These are phyloP conservation scores for Catagonus wagneri DNA, from an alignment of 2,113 vertebrate genomes.

Conservation along the genomic window DNA sequence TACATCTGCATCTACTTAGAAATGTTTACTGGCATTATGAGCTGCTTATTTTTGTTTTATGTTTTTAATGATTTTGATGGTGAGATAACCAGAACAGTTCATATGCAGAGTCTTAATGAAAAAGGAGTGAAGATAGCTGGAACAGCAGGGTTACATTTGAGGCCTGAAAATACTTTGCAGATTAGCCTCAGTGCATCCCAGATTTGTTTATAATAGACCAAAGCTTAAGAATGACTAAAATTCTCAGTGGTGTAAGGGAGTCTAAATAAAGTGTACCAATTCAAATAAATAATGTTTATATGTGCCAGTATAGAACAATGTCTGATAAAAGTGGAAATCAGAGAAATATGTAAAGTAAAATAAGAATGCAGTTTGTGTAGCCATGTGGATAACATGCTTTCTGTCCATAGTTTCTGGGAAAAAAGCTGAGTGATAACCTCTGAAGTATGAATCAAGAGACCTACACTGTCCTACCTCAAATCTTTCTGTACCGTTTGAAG, in stretches of 20 bases:
- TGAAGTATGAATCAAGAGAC: not conserved
- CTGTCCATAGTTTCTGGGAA: not conserved
- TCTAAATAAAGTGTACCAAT: not conserved
- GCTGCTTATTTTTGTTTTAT: conserved; percentile 8
- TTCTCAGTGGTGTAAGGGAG: not conserved
- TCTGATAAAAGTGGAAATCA: not conserved
- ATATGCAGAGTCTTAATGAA: not conserved
- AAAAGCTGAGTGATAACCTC: not conserved
- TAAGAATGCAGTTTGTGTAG: not conserved
- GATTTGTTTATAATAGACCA: not conserved
- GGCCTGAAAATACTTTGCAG: not conserved
- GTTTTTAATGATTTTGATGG: not conserved
- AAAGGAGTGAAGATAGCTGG: not conserved
- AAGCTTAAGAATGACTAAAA: not conserved
- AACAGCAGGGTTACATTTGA: not conserved
- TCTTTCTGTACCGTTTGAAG: not conserved
- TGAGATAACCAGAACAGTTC: not conserved
- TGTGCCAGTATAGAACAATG: not conserved
- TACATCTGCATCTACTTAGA: not conserved
- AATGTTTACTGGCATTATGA: not conserved
- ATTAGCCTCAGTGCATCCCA: not conserved
- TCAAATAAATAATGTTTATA: not conserved
- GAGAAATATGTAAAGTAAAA: not conserved
- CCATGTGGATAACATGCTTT: not conserved
- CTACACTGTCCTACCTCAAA: not conserved